These are phyloP conservation scores for Ptychadena robeensis DNA, from an alignment of 2,797 vertebrate species.

Conservation along the genomic window DNA sequence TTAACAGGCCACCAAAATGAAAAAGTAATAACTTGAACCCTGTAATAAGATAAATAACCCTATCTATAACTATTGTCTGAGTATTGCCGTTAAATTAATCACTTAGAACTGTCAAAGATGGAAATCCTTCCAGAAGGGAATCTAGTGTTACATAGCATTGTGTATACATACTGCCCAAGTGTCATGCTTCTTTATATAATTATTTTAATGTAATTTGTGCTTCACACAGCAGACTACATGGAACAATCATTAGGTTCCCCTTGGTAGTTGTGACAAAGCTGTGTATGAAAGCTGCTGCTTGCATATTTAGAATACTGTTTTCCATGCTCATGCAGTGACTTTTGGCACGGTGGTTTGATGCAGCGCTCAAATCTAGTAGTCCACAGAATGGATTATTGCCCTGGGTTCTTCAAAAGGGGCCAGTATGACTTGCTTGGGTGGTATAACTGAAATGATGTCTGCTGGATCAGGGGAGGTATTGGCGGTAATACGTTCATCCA, in stretches of 20 bases:
- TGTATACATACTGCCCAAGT: slow-evolving; percentile 28
- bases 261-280: slow-evolving; percentile 29
- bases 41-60: neutral
- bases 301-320: slow-evolving; percentile 45
- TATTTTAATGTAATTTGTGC: slow-evolving; percentile 36
- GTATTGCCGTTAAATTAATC: neutral
- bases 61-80: neutral
- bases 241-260: slow-evolving; percentile 14
- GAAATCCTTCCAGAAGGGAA: slow-evolving; percentile 8
- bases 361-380: slow-evolving; percentile 71
- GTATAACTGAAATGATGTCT: slow-evolving; percentile 75
- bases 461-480: slow-evolving; percentile 67
- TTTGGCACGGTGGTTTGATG: slow-evolving; percentile 37
- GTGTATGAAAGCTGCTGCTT: slow-evolving; percentile 31
- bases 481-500: slow-evolving; percentile 72
- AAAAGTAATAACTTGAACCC: neutral
- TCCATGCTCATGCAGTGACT: slow-evolving; percentile 59
- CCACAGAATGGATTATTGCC: slow-evolving; percentile 76
- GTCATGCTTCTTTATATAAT: slow-evolving; percentile 42
- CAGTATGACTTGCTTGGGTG: slow-evolving; percentile 77
- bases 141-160: slow-evolving; percentile 6
- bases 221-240: slow-evolving; percentile 41
- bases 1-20: neutral
- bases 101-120: slow-evolving; percentile 1
- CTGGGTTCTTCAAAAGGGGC: slow-evolving; percentile 77